Conservation (phyloP, 23 tunicate species). For the Botrylloides violaceus region DNA sequence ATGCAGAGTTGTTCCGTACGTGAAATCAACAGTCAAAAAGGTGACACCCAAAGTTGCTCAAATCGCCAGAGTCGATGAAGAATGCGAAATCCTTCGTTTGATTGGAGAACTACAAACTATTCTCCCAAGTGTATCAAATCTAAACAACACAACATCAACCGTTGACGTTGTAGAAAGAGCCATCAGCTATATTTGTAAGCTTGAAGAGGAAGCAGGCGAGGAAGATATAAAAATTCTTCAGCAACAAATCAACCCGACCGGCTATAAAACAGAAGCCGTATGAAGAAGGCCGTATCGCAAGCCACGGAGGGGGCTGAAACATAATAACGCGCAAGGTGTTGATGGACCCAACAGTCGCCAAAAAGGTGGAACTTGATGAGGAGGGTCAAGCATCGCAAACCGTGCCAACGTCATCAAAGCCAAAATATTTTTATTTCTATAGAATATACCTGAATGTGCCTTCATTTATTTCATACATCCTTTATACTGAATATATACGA, state of each 20-base stretch:
- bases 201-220: conserved; percentile 14
- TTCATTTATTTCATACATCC: too few relatives aligned
- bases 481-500: too few relatives aligned
- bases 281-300: too few relatives aligned
- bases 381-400: too few relatives aligned
- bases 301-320: too few relatives aligned
- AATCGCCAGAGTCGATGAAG: background rate
- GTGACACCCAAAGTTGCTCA: background rate
- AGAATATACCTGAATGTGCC: too few relatives aligned
- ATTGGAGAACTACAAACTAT: conserved; percentile 3
- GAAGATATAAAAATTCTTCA: background rate
- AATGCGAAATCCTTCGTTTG: conserved; percentile 6
- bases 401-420: too few relatives aligned
- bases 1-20: conserved; percentile 9
- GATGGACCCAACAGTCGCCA: too few relatives aligned
- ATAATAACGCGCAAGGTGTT: too few relatives aligned
- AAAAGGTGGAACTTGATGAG: too few relatives aligned
- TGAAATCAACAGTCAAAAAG: background rate
- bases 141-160: background rate
- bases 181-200: conserved; percentile 12
- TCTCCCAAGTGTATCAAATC: background rate
- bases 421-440: too few relatives aligned
- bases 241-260: background rate
- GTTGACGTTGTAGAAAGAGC: conserved; percentile 11
- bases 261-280: background rate